Evolutionary conservation across 2,797 vertebrate species (phyloP), one percentile per base, ranked within the genome.

Genomic region (Furcifer pardalis): DNA sequence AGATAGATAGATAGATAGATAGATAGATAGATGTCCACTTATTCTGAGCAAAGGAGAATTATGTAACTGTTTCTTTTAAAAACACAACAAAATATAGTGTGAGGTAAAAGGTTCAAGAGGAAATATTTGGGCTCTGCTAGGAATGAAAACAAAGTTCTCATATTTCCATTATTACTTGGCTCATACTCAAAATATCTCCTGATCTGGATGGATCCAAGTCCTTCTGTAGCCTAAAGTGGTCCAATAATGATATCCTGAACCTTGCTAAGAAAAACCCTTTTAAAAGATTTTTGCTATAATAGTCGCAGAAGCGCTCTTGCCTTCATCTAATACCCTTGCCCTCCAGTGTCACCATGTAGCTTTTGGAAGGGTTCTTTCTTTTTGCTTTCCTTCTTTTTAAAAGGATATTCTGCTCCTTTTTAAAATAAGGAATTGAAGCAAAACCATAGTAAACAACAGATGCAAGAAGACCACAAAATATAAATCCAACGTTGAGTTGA

Each of bases 1-100:
- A 80, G 27, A 72, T 25, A 9, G 49, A 72, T 27, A 27, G 13
- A 56, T 37, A 35, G 23, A 81, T 23, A 12, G 56, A 71, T 32
- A 27, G 65, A 56, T 68, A 80, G 71, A 84, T n/a, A 90, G 86
- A 42, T 46, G 59, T 90, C 87, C 72, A 63, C 21, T 63, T 46
- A 63, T 86, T 88, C 89, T 87, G 76, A 79, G 17, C 88, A 91
- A 89, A 81, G 59, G 82, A 78, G 77, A 86, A 63, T 78, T 82
- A 85, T 82, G 88, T 90, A 88, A 90, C 85, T 78, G 87, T 90
- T 87, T 89, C 62, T 90, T 88, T 17, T 85, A 49, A 65, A 86
- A 44, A n/a, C n/a, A n/a, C n/a, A n/a, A n/a, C n/a, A n/a, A n/a
- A n/a, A n/a, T n/a, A n/a, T n/a, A 40, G 83, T 80, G 79, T 75